A percentile compares a stretch with the other conserved stretches of the same genome.
Conservation (phyloP, 2,888 invertebrate species). For the Mimas tiliae region DNA sequence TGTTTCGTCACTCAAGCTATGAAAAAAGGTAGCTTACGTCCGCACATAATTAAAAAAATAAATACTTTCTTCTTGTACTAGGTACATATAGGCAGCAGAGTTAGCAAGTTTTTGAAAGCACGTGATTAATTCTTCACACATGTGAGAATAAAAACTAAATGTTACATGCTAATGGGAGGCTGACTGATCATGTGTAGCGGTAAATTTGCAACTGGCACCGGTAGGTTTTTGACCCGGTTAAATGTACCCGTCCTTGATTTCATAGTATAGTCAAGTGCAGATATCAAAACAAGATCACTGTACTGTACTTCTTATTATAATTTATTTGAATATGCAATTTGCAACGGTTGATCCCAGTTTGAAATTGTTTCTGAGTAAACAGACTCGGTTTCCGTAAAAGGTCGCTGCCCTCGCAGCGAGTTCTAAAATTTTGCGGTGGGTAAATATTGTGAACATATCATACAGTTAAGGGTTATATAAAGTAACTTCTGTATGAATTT, state of each 20-base stretch:
- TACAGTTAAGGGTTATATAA: background rate
- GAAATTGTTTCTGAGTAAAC: conserved; percentile 6
- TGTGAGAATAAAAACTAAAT: conserved; percentile 18
- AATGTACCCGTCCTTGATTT: conserved; percentile 57
- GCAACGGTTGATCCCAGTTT: conserved; percentile 30
- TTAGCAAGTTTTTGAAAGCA: conserved; percentile 16
- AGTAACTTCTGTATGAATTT: background rate
- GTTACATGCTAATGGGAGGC: conserved; percentile 47
- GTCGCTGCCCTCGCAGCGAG: conserved; percentile 28
- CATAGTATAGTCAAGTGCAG: conserved; percentile 21
- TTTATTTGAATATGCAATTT: conserved; percentile 11
- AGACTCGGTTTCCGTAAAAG: conserved; percentile 11
- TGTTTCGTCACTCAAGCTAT: too few relatives aligned
- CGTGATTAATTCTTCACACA: conserved; percentile 27
- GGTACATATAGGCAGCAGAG: background rate
- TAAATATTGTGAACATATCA: background rate
- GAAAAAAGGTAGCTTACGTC: too few relatives aligned
- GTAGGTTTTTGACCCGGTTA: conserved; percentile 58
- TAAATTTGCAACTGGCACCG: conserved; percentile 44
- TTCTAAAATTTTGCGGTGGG: background rate
- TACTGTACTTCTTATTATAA: conserved; percentile 2
- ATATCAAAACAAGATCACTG: conserved; percentile 9
- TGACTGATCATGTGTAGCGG: conserved; percentile 65
- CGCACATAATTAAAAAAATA: background rate
- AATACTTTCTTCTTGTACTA: conserved; percentile 16